Percentiles rank a stretch among this genome's conserved stretches.
Conservation (phyloP, 2,888 invertebrate genomes). For the Teleiodes luculella region DNA sequence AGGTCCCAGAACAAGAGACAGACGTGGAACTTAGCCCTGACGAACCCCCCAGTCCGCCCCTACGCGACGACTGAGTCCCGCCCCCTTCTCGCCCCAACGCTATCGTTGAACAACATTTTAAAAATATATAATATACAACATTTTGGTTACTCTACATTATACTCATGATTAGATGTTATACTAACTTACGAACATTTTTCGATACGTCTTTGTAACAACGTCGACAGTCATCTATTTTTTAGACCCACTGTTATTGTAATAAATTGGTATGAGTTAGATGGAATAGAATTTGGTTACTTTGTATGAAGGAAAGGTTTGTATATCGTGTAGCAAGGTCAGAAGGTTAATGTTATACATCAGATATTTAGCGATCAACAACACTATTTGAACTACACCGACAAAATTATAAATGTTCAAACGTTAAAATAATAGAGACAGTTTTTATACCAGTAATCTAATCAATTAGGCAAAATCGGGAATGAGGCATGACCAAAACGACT, state of each 20-base stretch:
- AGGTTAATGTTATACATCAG: neutral
- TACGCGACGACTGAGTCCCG: constrained; percentile 37
- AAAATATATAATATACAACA: constrained; percentile 49
- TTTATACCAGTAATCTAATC: no score
- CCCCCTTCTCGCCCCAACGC: constrained; percentile 29
- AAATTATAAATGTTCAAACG: no score
- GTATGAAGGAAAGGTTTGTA: neutral
- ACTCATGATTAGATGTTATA: constrained; percentile 25
- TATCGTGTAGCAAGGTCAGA: neutral
- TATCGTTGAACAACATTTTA: constrained; percentile 51
- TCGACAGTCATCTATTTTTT: constrained; percentile 55
- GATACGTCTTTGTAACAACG: constrained; percentile 49
- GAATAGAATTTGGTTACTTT: neutral
- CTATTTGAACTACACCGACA: no score
- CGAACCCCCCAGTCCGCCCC: constrained; percentile 22
- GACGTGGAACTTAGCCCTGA: constrained; percentile 14
- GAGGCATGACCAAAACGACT: neutral
- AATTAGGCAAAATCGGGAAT: neutral
- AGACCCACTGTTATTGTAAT: constrained; percentile 41
- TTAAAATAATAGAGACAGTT: neutral
- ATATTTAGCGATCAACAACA: neutral
- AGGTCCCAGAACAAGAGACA: constrained; percentile 31
- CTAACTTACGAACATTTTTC: constrained; percentile 50
- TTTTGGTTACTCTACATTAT: constrained; percentile 41
- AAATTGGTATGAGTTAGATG: neutral